Evolutionary conservation across 2,888 invertebrate species (phyloP).

Genomic region (Lacanobia wlatinum): DNA sequence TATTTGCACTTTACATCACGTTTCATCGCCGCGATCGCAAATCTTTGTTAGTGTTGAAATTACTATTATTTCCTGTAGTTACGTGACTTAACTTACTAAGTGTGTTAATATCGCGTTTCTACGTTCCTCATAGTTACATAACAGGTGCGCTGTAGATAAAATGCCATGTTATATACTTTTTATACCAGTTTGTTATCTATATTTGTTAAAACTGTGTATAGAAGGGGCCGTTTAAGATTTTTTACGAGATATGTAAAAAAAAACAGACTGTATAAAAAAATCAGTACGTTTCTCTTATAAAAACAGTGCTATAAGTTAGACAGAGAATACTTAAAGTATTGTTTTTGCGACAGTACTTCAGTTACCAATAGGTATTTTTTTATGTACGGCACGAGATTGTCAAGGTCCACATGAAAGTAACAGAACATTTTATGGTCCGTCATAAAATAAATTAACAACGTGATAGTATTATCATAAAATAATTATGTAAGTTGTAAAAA

Average conservation of each 20-base stretch:
- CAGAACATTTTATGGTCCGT: constrained; percentile 55
- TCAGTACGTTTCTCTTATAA: constrained; percentile 23
- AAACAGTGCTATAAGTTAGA: constrained; percentile 25
- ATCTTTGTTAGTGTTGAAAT: constrained; percentile 65
- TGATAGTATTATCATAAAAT: constrained; percentile 58
- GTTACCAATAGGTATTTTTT: constrained; percentile 58
- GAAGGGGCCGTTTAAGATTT: constrained; percentile 67
- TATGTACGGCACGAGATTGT: constrained; percentile 51
- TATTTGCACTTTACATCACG: constrained; percentile 72
- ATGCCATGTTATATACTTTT: constrained; percentile 66
- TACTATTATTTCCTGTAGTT: constrained; percentile 67
- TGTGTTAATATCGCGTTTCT: constrained; percentile 60
- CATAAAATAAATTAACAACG: constrained; percentile 55
- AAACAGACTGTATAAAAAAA: constrained; percentile 25
- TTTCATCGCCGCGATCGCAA: constrained; percentile 69
- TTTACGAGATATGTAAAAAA: constrained; percentile 36
- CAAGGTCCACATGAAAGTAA: constrained; percentile 46
- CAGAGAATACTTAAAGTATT: constrained; percentile 49
- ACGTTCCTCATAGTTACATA: constrained; percentile 66
- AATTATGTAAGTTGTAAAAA: constrained; percentile 60
- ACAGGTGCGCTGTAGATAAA: constrained; percentile 71
- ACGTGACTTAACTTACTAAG: constrained; percentile 69
- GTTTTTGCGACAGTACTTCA: constrained; percentile 51
- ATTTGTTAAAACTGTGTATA: constrained; percentile 67
- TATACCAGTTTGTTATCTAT: constrained; percentile 69